Conservation (phyloP, 2,888 invertebrate genomes). For the Trachelus troglodyta region DNA sequence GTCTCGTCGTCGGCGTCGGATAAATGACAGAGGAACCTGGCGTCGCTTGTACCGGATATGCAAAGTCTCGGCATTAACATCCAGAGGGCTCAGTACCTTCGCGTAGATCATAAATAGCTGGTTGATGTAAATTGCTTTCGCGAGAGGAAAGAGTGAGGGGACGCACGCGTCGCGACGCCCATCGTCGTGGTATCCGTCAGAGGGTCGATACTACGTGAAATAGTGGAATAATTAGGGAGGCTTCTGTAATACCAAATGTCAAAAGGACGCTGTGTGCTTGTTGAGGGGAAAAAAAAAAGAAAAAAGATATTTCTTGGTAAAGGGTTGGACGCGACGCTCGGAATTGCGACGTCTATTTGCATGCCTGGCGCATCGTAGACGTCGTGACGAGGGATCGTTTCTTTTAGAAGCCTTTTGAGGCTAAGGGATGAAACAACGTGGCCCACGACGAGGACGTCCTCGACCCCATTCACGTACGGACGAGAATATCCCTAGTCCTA, state of each 20-base stretch:
- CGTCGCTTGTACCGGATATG: background rate
- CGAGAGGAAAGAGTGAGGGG: background rate
- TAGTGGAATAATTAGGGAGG: background rate
- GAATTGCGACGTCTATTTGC: background rate
- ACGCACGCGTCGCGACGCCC: background rate
- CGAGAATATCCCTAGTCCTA: constrained; percentile 45
- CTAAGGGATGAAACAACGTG: constrained; percentile 38
- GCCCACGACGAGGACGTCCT: constrained; percentile 48
- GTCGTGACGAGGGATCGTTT: constrained; percentile 6
- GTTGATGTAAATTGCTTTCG: background rate
- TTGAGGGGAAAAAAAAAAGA: background rate
- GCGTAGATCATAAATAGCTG: background rate
- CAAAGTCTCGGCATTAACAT: background rate
- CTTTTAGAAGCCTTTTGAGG: constrained; percentile 37
- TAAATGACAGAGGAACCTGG: background rate
- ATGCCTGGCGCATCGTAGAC: background rate
- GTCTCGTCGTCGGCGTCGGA: background rate
- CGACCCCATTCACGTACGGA: constrained; percentile 50
- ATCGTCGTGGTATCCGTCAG: background rate
- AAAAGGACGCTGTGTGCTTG: background rate
- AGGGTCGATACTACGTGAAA: background rate
- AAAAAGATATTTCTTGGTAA: background rate
- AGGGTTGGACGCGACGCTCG: background rate
- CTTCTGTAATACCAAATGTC: background rate
- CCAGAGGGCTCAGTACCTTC: background rate